Evolutionary conservation across 2,888 invertebrate species (phyloP), one percentile per base, ranked within the genome.

Genomic region (Drosophila tanythrix): DNA sequence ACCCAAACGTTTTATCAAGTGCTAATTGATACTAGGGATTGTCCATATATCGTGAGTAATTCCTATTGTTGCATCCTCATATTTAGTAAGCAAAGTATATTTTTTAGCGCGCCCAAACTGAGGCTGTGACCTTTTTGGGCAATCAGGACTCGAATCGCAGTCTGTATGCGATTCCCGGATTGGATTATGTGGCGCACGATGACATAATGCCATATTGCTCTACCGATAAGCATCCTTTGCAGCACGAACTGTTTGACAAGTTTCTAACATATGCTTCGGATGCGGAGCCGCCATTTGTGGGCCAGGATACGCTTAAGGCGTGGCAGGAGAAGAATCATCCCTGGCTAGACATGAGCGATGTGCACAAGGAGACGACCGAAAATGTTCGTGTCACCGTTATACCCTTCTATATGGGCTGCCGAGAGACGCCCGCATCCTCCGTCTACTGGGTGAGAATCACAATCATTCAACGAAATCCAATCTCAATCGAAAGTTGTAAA

Each of bases 261-360:
- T 99, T 99, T 93, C 94, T 99, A 48, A 95, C 95, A 82, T 95
- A 96, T 90, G 95, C 96, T 82, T 94, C 97, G 1, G 97, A 97
- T 71, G 76, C 83, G 94, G 98, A 98, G 92, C 98, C 98, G 0
- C 97, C 97, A 0, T 98, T 97, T 93, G 94, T 95, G 75, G 96
- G 97, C 0, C 96, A 98, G 93, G 98, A 99, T 90, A 98, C 98
- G 0, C 94, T 99, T 3, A 95, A 96, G 83, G 97, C 98, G 0
- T 99, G 99, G 98, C 99, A 99, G 93, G 98, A 98, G 90, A 98
- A 98, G 92, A 99, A 99, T 94, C 98, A 99, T 92, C 98, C 99
- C 0, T 99, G 98, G 98, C 93, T 99, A 48, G 98, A 99, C 92
- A 93, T 99, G 70, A 98, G 98, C 38, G 98, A 99, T 93, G 99